These are phyloP conservation scores for Antheraea pernyi DNA, from an alignment of 1,140 invertebrate genomes.

Conservation along the genomic window DNA sequence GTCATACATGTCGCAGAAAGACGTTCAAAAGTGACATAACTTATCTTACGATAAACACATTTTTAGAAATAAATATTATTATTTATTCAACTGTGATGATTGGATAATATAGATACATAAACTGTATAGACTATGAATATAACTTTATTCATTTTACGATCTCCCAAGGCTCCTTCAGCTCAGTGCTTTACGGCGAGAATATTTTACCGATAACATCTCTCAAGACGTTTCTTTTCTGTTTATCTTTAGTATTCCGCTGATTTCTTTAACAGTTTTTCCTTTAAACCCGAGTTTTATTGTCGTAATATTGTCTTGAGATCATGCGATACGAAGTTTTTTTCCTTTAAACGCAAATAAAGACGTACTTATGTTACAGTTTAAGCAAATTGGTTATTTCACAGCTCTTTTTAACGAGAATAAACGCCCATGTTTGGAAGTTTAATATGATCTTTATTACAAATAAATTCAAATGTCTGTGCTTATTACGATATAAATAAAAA, in stretches of 20 bases:
- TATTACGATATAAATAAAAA: no score
- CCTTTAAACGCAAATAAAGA: neutral
- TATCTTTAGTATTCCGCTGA: constrained; percentile 64
- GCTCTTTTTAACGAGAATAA: constrained; percentile 1
- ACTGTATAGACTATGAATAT: neutral
- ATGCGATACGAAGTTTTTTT: constrained; percentile 14
- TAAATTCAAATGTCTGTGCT: no score
- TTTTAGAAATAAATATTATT: no score
- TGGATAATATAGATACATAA: neutral
- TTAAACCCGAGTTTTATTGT: constrained; percentile 44
- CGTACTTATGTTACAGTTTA: constrained; percentile 7
- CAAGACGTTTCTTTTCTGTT: constrained; percentile 60
- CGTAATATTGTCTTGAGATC: constrained; percentile 31
- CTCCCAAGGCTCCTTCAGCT: constrained; percentile 22
- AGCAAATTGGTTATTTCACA: constrained; percentile 12
- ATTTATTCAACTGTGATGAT: no score
- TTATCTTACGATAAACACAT: no score
- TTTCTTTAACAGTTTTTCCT: constrained; percentile 59
- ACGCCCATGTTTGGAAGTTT: neutral
- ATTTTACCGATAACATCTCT: constrained; percentile 68
- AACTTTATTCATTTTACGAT: constrained; percentile 37
- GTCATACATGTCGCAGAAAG: no score
- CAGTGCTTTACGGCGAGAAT: constrained; percentile 41
- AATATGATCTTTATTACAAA: no score
- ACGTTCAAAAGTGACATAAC: no score